A percentile compares a stretch with the other conserved stretches of the same genome.
Conservation (phyloP, 2,113 vertebrate species). For the Naja naja region DNA sequence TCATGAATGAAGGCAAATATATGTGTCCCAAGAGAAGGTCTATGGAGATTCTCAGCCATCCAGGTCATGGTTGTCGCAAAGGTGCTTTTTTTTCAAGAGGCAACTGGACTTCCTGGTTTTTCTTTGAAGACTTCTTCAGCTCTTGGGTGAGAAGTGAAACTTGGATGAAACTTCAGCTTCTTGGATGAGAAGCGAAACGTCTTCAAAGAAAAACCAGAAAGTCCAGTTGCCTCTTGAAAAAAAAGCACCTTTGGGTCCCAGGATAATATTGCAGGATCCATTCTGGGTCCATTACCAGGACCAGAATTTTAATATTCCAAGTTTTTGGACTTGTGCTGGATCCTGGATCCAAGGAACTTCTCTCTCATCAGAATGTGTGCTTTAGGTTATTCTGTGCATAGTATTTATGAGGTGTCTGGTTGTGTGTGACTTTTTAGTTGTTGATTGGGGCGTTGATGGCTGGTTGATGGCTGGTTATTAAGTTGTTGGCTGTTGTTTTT, state of each 20-base stretch:
- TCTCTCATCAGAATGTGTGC: neutral
- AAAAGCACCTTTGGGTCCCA: neutral
- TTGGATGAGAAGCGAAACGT: no score
- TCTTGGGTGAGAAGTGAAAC: no score
- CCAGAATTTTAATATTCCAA: neutral
- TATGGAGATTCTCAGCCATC: no score
- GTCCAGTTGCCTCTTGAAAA: no score
- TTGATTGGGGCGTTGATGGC: neutral
- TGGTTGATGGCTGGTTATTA: neutral
- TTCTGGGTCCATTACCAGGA: neutral
- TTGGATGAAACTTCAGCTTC: no score
- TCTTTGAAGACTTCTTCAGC: no score
- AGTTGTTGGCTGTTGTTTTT: neutral
- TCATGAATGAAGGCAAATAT: neutral
- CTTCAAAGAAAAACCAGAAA: no score
- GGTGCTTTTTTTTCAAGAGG: no score
- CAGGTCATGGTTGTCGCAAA: no score
- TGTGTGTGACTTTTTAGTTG: neutral
- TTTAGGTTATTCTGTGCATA: neutral
- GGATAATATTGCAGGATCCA: neutral
- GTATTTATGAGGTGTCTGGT: neutral
- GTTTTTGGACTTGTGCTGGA: neutral
- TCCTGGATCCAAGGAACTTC: neutral
- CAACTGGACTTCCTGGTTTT: no score
- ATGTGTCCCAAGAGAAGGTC: neutral